A percentile compares a stretch with the other conserved stretches of the same genome.
These are phyloP conservation scores for Epizoanthus ramosus DNA, from an alignment of 92 coral and sea anemone genomes.

Conservation along the genomic window DNA sequence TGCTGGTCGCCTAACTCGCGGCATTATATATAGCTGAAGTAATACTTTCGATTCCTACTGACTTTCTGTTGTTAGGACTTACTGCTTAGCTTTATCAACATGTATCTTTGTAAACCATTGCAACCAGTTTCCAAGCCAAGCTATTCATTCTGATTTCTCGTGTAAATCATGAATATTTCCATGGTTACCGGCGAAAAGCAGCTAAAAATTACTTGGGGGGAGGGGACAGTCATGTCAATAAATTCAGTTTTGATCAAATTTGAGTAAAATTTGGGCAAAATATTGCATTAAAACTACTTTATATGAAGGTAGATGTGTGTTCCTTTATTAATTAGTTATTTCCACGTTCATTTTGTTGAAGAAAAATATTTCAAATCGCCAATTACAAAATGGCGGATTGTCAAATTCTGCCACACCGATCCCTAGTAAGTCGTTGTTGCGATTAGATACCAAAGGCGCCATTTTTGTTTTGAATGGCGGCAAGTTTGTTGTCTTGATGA, in stretches of 20 bases:
- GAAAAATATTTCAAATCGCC: neutral
- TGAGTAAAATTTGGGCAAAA: neutral
- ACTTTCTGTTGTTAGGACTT: slow-evolving; percentile 57
- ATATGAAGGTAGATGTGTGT: too few relatives aligned
- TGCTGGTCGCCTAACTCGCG: slow-evolving; percentile 55
- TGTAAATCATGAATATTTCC: slow-evolving; percentile 81
- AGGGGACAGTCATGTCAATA: slow-evolving; percentile 17
- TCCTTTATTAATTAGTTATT: too few relatives aligned
- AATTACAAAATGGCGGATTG: neutral
- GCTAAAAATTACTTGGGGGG: slow-evolving; percentile 21
- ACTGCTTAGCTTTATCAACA: neutral
- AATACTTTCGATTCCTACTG: slow-evolving; percentile 26
- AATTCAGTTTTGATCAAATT: too few relatives aligned
- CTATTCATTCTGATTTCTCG: slow-evolving; percentile 50
- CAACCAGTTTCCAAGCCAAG: neutral
- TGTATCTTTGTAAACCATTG: neutral
- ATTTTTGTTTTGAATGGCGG: slow-evolving; percentile 39
- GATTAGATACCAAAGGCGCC: slow-evolving; percentile 31
- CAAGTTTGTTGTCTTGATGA: neutral
- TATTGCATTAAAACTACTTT: neutral
- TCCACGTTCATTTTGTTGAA: neutral
- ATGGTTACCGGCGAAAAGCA: slow-evolving; percentile 56
- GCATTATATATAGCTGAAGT: slow-evolving; percentile 42
- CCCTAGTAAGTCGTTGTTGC: slow-evolving; percentile 25
- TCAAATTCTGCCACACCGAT: slow-evolving; percentile 4